Percentiles rank a stretch among this genome's conserved stretches.
phyloP scores from a whole-genome alignment of 2,888 invertebrate species.

The Merodon equestris region DNA sequence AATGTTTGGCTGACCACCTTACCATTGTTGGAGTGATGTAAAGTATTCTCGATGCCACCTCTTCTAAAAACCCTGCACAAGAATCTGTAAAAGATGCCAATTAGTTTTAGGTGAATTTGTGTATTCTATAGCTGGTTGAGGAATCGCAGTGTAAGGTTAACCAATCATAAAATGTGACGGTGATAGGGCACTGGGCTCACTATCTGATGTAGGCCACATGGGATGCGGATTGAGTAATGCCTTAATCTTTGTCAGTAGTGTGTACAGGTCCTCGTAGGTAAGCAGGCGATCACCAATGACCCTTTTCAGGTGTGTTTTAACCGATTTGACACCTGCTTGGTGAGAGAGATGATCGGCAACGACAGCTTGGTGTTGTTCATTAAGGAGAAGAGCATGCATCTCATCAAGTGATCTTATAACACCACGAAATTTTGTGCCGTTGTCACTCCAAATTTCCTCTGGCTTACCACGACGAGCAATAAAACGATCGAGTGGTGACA shows the following conservation, averaged over 20 bases:
- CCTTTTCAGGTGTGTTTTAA: constrained; percentile 14
- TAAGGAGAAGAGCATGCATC: constrained; percentile 3
- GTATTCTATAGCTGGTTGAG: constrained; percentile 3
- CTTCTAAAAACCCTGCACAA: constrained; percentile 5
- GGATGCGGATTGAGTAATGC: constrained; percentile 1
- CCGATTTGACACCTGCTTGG: constrained; percentile 3
- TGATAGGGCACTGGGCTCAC: neutral
- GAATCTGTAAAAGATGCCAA: constrained; percentile 1
- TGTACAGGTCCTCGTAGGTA: constrained; percentile 2
- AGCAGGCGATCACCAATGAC: constrained; percentile 1
- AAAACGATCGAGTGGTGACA: constrained; percentile 19
- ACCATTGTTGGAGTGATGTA: constrained; percentile 6
- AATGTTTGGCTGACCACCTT: neutral
- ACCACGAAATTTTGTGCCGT: constrained; percentile 15
- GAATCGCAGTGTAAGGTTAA: neutral
- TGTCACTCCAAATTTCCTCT: constrained; percentile 9
- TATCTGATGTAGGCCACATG: neutral
- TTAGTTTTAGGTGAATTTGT: neutral
- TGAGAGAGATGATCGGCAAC: neutral
- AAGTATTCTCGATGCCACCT: constrained; percentile 4
- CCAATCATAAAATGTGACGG: constrained; percentile 4
- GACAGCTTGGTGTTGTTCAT: neutral
- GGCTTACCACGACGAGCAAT: constrained; percentile 19
- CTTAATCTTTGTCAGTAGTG: neutral
- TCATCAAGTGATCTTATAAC: neutral